A percentile compares a stretch with the other conserved stretches of the same genome.
Conservation (phyloP, 2,797 vertebrate species). For the Psittacula derbiana region DNA sequence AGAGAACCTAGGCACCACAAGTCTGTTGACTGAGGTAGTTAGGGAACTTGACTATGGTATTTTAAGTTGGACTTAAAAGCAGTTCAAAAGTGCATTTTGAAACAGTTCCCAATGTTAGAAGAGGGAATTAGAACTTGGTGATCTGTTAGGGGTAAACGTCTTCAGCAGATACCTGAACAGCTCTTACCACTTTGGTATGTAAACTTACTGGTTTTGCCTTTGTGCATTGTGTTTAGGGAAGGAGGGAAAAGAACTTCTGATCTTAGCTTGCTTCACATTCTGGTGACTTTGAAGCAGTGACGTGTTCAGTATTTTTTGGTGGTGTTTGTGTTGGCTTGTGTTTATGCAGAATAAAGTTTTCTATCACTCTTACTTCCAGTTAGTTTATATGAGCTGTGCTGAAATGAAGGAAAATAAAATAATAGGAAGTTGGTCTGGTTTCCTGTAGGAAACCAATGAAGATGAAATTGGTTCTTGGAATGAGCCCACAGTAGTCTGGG, state of each 20-base stretch:
- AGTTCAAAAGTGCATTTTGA: background rate
- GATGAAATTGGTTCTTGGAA: conserved; percentile 82
- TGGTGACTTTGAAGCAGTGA: conserved; percentile 47
- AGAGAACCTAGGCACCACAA: background rate
- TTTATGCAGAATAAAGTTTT: conserved; percentile 66
- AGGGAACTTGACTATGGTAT: background rate
- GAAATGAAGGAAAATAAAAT: conserved; percentile 83
- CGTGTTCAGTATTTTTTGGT: conserved; percentile 46
- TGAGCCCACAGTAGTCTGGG: conserved; percentile 76
- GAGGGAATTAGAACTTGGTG: background rate
- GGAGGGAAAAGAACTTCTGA: conserved; percentile 28
- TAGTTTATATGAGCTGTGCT: conserved; percentile 75
- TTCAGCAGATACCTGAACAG: background rate
- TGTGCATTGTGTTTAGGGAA: background rate
- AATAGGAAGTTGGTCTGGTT: conserved; percentile 83
- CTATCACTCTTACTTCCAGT: conserved; percentile 76
- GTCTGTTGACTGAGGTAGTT: background rate
- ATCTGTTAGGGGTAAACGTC: background rate
- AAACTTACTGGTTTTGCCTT: background rate
- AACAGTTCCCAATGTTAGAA: background rate
- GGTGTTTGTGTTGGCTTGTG: conserved; percentile 76
- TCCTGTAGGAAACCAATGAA: conserved; percentile 82
- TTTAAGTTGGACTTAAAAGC: background rate
- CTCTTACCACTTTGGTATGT: background rate
- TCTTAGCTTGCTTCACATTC: conserved; percentile 57